Base-by-base conservation (phyloP, 1,140 invertebrate genomes). In the Bombus fervidus region DNA sequence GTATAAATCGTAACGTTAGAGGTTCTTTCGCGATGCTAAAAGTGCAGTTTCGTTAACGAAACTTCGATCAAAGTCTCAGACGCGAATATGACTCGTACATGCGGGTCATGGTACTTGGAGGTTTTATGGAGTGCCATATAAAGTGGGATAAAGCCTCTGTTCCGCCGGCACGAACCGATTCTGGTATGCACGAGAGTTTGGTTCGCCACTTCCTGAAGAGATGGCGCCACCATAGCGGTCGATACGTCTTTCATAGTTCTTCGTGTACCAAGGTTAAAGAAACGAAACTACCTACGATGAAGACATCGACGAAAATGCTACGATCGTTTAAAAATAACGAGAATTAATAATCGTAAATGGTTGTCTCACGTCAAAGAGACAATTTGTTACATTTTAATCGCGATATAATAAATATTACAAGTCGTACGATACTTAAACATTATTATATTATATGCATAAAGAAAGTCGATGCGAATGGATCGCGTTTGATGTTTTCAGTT, bases 171-270 rank as follows among this genome's bases (percentile, higher is more conserved):
- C 81, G 78, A 78, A 76, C 72, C 76, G 41, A 84, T 80, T 69
- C 79, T 85, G 53, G 10, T 57, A 39, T 69, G 28, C 77, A 31
- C 68, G 68, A 53, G 37, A 71, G 81, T 77, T 69, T 87, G 86
- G 64, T 92, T 91, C 86, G 9, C 5, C 39, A 62, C 59, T 88
- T 73, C 68, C 15, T 81, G 64, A 69, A 87, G 83, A 93, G 92
- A 93, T 93, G 92, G 92, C 91, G 92, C 92, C 91, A 92, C 85
- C n/a, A 82, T 75, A 66, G 83, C 59, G 81, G 53, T 83, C 85
- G 68, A 85, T 81, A 81, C 80, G 18, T 77, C 81, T 69, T 71
- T 41, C 66, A 31, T 31, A n/a, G 43, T 22, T 69, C 6, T 72
- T 37, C 59, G 62, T 22, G 64, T 31, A 37, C 13, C 43, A 66